Evolutionary conservation across 64 coral and sea anemone genomes (phyloP).

Genomic region (Pocillopora verrucosa): DNA sequence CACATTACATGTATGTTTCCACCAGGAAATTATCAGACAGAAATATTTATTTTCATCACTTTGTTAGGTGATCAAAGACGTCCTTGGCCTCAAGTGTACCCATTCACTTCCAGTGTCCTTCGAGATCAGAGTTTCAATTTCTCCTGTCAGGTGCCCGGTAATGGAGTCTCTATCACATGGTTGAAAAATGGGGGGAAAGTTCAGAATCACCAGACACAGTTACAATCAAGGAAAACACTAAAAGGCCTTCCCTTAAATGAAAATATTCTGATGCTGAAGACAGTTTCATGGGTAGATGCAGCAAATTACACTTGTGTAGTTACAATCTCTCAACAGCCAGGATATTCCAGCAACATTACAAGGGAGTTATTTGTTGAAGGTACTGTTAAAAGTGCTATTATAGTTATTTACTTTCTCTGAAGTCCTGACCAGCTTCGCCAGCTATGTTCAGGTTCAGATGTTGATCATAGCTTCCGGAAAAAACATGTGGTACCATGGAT

Average conservation of each 20-base stretch:
- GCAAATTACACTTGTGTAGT: slow-evolving; percentile 75
- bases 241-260: slow-evolving; percentile 46
- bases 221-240: background rate
- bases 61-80: slow-evolving; percentile 42
- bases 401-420: background rate
- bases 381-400: background rate
- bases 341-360: slow-evolving; percentile 36
- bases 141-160: slow-evolving; percentile 67
- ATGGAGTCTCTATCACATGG: slow-evolving; percentile 56
- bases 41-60: background rate
- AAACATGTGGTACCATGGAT: no score
- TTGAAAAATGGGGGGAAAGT: slow-evolving; percentile 51
- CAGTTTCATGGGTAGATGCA: slow-evolving; percentile 33
- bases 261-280: slow-evolving; percentile 50
- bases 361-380: slow-evolving; percentile 58
- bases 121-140: slow-evolving; percentile 43
- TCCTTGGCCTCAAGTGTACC: slow-evolving; percentile 64
- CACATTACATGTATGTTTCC: no score
- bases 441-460: no score
- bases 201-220: background rate
- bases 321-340: slow-evolving; percentile 8
- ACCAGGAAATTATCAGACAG: no score
- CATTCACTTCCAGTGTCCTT: slow-evolving; percentile 35
- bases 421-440: no score
- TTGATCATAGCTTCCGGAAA: no score